Evolutionary conservation across 2,888 invertebrate genomes (phyloP).

Genomic region (Limnephilus auricula): DNA sequence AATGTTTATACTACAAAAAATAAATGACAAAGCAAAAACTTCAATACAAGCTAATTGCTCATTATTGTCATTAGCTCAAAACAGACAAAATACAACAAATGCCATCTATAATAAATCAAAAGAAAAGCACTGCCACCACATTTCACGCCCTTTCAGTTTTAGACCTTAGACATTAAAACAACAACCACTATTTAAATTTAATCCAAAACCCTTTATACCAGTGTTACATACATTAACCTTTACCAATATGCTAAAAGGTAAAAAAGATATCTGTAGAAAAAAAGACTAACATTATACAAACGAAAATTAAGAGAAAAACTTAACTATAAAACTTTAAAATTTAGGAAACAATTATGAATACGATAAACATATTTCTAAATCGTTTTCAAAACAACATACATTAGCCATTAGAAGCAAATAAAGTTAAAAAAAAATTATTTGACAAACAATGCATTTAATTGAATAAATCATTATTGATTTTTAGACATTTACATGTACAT

Average conservation of each 20-base stretch:
- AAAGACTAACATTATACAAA: neutral
- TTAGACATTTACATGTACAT: neutral
- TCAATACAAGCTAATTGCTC: neutral
- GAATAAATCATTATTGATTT: neutral
- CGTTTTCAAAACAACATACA: neutral
- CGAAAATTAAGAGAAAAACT: neutral
- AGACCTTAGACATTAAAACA: neutral
- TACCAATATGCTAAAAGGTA: neutral
- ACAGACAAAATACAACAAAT: neutral
- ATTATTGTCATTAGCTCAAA: neutral
- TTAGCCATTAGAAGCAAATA: neutral
- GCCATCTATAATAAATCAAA: neutral
- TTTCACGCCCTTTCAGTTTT: neutral
- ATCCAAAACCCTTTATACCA: neutral
- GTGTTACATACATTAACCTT: neutral
- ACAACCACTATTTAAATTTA: neutral
- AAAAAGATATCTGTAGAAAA: neutral
- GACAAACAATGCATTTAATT: neutral
- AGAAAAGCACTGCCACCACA: neutral
- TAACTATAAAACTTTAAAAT: neutral
- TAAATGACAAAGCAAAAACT: neutral
- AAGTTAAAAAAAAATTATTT: neutral
- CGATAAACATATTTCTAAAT: neutral
- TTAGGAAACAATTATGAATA: neutral
- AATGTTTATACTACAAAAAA: neutral